Percentiles rank a stretch among this genome's conserved stretches.
Conservation (phyloP, 1,140 invertebrate genomes). For the Ceratoteleas bidentatus region DNA sequence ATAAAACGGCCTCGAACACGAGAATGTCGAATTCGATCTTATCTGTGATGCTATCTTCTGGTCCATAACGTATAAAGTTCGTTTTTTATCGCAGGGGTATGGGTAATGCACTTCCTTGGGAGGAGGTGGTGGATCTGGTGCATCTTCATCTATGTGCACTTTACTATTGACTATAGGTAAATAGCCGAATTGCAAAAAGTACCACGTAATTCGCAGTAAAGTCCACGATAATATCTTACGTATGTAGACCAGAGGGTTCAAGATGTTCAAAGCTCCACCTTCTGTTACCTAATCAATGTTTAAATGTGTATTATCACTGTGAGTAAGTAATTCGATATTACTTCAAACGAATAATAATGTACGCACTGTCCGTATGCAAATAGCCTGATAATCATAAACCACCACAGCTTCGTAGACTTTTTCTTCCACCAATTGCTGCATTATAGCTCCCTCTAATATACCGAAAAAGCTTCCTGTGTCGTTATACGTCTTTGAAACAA, state of each 20-base stretch:
- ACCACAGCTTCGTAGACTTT: slow-evolving; percentile 88
- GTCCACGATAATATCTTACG: slow-evolving; percentile 72
- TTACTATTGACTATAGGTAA: slow-evolving; percentile 71
- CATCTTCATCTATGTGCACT: slow-evolving; percentile 71
- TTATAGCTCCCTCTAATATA: slow-evolving; percentile 88
- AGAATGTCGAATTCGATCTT: slow-evolving; percentile 67
- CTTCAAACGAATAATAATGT: background rate
- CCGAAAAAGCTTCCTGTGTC: slow-evolving; percentile 93
- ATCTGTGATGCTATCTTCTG: slow-evolving; percentile 78
- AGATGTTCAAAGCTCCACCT: slow-evolving; percentile 67
- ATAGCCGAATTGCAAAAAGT: slow-evolving; percentile 70
- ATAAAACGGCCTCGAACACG: slow-evolving; percentile 75
- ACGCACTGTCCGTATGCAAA: slow-evolving; percentile 83
- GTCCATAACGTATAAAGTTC: slow-evolving; percentile 86
- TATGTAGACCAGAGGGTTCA: slow-evolving; percentile 71
- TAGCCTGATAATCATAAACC: slow-evolving; percentile 93
- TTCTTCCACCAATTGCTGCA: slow-evolving; percentile 88
- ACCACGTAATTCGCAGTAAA: slow-evolving; percentile 70
- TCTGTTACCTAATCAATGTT: slow-evolving; percentile 56
- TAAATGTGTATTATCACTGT: background rate
- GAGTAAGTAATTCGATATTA: background rate
- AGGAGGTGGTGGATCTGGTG: slow-evolving; percentile 74
- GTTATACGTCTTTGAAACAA: slow-evolving; percentile 86
- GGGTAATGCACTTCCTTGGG: slow-evolving; percentile 73
- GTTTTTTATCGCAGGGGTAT: slow-evolving; percentile 85